Conservation (phyloP, 2,888 invertebrate species). For the Caenorhabditis becei region DNA sequence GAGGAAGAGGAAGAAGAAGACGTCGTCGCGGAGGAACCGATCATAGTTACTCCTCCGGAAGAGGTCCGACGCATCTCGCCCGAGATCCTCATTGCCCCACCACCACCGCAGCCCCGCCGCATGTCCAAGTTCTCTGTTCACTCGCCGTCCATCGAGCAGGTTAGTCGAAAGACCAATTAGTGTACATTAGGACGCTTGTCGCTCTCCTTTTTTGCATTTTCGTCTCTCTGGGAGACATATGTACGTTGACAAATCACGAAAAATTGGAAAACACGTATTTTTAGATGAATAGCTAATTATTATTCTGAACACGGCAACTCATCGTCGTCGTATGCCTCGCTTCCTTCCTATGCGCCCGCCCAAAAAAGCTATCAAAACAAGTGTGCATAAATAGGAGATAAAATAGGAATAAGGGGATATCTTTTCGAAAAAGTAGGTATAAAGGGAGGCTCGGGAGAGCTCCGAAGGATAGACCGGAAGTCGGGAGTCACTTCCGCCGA, state of each 20-base stretch:
- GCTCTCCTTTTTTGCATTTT: neutral
- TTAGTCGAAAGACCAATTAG: slow-evolving; percentile 52
- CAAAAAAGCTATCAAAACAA: slow-evolving; percentile 3
- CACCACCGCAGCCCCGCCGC: slow-evolving; percentile 52
- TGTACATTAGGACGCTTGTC: slow-evolving; percentile 24
- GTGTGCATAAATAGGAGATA: slow-evolving; percentile 1
- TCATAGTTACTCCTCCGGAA: slow-evolving; percentile 44
- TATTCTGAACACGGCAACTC: slow-evolving; percentile 27
- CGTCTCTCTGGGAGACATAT: slow-evolving; percentile 16
- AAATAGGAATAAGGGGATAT: slow-evolving; percentile 7
- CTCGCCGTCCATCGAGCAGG: slow-evolving; percentile 77
- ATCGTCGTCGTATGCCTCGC: slow-evolving; percentile 4
- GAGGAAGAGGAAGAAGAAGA: slow-evolving; percentile 30
- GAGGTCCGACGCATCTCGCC: slow-evolving; percentile 34
- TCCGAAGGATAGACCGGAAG: slow-evolving; percentile 39
- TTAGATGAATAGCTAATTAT: slow-evolving; percentile 46
- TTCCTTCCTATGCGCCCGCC: neutral
- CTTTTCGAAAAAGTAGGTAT: slow-evolving; percentile 18
- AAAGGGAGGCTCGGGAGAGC: neutral
- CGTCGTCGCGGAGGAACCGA: slow-evolving; percentile 18
- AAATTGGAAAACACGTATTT: slow-evolving; percentile 7
- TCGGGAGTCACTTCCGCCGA: slow-evolving; percentile 49
- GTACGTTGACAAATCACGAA: slow-evolving; percentile 11
- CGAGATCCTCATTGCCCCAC: slow-evolving; percentile 49
- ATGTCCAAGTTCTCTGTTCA: slow-evolving; percentile 74